A percentile compares a stretch with the other conserved stretches of the same genome.
These are phyloP conservation scores for Lerista edwardsae DNA, from an alignment of 2,797 vertebrate genomes.

Conservation along the genomic window DNA sequence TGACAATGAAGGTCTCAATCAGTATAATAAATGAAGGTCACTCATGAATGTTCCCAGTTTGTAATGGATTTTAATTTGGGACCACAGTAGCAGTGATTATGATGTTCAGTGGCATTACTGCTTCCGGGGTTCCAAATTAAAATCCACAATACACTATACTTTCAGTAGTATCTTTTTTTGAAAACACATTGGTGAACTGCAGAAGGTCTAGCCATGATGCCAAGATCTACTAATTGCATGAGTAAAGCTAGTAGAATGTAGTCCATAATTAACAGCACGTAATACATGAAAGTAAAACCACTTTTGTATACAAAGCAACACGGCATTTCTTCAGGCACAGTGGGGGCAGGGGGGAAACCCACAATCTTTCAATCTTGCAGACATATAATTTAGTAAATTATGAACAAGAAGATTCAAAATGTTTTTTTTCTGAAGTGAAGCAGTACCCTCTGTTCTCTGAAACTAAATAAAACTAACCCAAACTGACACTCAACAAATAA, in stretches of 20 bases:
- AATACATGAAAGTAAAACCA: slow-evolving; percentile 41
- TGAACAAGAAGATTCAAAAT: slow-evolving; percentile 39
- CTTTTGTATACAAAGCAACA: slow-evolving; percentile 24
- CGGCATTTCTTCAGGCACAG: slow-evolving; percentile 30
- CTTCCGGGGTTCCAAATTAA: background rate
- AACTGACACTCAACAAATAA: slow-evolving; percentile 37
- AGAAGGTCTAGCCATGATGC: background rate
- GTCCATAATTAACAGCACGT: slow-evolving; percentile 14
- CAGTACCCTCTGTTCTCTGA: slow-evolving; percentile 43
- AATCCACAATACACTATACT: background rate
- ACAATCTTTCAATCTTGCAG: slow-evolving; percentile 11
- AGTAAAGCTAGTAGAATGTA: slow-evolving; percentile 28
- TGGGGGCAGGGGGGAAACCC: background rate
- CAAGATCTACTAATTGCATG: slow-evolving; percentile 8
- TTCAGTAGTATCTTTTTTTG: background rate
- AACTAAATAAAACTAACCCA: slow-evolving; percentile 54
- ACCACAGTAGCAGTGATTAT: background rate
- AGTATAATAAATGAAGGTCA: too few relatives aligned
- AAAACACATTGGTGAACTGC: slow-evolving; percentile 15
- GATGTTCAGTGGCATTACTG: background rate
- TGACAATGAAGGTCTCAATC: too few relatives aligned
- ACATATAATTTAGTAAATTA: slow-evolving; percentile 54
- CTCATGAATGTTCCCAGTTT: too few relatives aligned
- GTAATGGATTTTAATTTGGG: too few relatives aligned
- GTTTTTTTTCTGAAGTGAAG: background rate